Evolutionary conservation across 2,888 invertebrate genomes (phyloP), one percentile per base, ranked within the genome.

Genomic region (Disparrhopalites patrizii): DNA sequence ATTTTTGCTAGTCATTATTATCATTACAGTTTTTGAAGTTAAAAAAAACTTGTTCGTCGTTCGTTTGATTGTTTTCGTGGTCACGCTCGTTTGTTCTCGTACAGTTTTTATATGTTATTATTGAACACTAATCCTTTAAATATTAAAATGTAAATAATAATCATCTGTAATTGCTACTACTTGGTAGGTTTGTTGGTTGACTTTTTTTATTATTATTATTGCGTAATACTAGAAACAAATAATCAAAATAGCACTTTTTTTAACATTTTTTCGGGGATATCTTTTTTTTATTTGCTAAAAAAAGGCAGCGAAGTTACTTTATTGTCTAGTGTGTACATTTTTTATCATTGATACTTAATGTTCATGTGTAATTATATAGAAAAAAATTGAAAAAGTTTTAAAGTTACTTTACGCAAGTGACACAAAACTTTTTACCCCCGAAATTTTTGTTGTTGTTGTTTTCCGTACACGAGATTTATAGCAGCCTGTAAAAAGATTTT

Each of bases 81-180:
- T 61, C 61, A 61, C 61, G 61, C 61, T 61, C 61, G 61, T 61
- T 61, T 61, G 61, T 61, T 61, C n/a, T n/a, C 61, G 61, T 61
- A 60, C 60, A 47, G 27, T 30, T 54, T 43, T 61, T n/a, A n/a
- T n/a, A n/a, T n/a, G n/a, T n/a, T n/a, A n/a, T n/a, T n/a, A n/a
- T n/a, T n/a, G n/a, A n/a, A 61, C 61, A 61, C 61, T 61, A 61
- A 47, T 47, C 25, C 25, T 47, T 47, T 7, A 43, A 43, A n/a
- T 56, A 38, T 52, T 56, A 18, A 31, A 58, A 47, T 30, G 56
- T 56, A 38, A 38, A 23, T 56, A 61, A 40, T 57, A 57, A 23
- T 28, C 20, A 43, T 36, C 30, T 23, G 25, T 25, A 51, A 23
- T 61, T n/a, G 20, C 43, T 58, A 58, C 43, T 60, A 60, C 50